Evolutionary conservation across 2,797 vertebrate species (phyloP), one percentile per base, ranked within the genome.

Genomic region (Pseudotriccus pelzelni): DNA sequence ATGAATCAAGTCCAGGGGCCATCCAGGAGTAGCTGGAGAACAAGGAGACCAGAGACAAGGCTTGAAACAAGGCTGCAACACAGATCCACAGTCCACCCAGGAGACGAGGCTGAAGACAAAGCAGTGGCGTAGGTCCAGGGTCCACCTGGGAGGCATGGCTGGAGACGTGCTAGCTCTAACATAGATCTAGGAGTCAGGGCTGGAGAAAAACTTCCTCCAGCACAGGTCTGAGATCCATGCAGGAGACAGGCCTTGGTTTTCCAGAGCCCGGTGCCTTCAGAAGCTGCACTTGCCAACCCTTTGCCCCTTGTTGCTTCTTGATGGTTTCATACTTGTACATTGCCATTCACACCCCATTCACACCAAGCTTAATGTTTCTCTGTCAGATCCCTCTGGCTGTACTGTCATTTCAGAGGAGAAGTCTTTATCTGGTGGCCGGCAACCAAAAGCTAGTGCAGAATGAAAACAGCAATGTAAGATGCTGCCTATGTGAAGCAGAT

Each of bases 371-470:
- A 20, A 23, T n/a, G 13, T 63, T 55, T 21, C n/a, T 32, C 1
- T 17, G 36, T 44, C 70, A 64, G 44, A 70, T 56, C n/a, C 49
- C 68, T 15, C 5, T 8, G 30, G 22, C 49, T 50, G 34, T 62
- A 25, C 36, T 4, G 1, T 50, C n/a, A 19, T 0, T 0, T 53
- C 75, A 53, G 37, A 82, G 44, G 22, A 73, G n/a, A 49, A 73
- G 23, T 19, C 32, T 75, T 43, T 25, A n/a, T 24, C 59, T 36
- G 62, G 6, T 67, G 78, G 52, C 47, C 50, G 21, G n/a, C 82
- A 64, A 60, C 28, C 7, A 36, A 83, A 60, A 74, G 14, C 46
- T 34, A 68, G 17, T 22, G 32, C 66, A 84, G 66, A 10, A 52
- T n/a, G 39, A 46, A 50, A 66, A 21, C 52, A 73, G 50, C 49